These are phyloP conservation scores for Melieria picta DNA, from an alignment of 2,888 invertebrate species.

Conservation along the genomic window DNA sequence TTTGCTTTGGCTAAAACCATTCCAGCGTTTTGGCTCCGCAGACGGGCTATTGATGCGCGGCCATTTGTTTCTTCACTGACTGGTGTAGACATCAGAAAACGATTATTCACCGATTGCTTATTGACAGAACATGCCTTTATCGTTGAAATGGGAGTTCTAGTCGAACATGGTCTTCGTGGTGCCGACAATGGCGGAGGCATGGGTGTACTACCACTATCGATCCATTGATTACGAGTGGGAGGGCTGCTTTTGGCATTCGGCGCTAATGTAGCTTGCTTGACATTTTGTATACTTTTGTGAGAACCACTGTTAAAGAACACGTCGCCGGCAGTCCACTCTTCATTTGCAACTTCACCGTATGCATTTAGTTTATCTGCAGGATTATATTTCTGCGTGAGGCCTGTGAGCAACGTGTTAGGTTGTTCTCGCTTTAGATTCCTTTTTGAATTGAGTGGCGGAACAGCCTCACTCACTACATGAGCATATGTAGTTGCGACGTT, in stretches of 20 bases:
- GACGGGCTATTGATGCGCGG: constrained; percentile 77
- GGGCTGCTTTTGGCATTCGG: neutral
- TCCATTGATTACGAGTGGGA: no score
- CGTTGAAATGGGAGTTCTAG: constrained; percentile 35
- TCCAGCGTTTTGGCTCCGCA: constrained; percentile 80
- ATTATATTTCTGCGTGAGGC: constrained; percentile 52
- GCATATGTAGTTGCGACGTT: neutral
- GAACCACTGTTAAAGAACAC: constrained; percentile 57
- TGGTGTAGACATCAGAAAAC: constrained; percentile 35
- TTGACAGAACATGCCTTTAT: constrained; percentile 38
- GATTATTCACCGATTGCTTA: constrained; percentile 46
- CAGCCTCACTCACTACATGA: neutral
- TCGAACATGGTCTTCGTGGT: constrained; percentile 33
- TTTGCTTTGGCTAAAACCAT: constrained; percentile 83
- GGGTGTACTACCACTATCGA: constrained; percentile 44
- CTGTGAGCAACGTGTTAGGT: constrained; percentile 67
- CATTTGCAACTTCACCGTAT: constrained; percentile 35
- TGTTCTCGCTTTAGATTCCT: constrained; percentile 69
- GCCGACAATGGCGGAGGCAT: constrained; percentile 52
- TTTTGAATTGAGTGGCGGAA: constrained; percentile 67
- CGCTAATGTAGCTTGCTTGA: neutral
- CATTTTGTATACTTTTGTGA: no score
- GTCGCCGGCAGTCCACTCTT: constrained; percentile 66
- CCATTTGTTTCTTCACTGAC: constrained; percentile 66
- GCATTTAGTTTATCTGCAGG: neutral